Evolutionary conservation across 2,888 invertebrate genomes (phyloP).

Genomic region (Taenaris catops): DNA sequence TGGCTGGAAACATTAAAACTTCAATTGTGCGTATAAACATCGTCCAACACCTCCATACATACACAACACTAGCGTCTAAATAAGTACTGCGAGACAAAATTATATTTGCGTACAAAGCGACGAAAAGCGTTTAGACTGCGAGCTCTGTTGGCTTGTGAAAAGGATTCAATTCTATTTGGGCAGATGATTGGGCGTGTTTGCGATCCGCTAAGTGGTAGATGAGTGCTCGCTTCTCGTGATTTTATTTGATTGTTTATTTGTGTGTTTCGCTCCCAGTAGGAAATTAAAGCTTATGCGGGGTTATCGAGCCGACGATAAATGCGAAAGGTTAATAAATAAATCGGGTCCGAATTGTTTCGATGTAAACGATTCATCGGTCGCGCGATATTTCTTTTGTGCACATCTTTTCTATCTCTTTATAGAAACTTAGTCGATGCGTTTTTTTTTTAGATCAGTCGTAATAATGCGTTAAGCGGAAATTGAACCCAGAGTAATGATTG

Average conservation of each 20-base stretch:
- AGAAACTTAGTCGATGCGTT: too few species aligned
- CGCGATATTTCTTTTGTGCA: too few species aligned
- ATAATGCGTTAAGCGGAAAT: too few species aligned
- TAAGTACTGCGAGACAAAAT: too few species aligned
- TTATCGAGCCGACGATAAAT: constrained; percentile 13
- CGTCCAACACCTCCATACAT: constrained; percentile 24
- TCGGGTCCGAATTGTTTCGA: constrained; percentile 23
- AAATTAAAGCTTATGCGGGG: constrained; percentile 39
- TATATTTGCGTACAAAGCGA: too few species aligned
- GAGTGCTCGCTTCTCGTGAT: constrained; percentile 59
- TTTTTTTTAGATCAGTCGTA: too few species aligned
- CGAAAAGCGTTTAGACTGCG: too few species aligned
- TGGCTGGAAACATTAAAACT: constrained; percentile 5
- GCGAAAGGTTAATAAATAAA: constrained; percentile 30
- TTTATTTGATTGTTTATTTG: constrained; percentile 70
- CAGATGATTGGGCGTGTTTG: constrained; percentile 18
- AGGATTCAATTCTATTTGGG: constrained; percentile 15
- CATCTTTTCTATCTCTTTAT: too few species aligned
- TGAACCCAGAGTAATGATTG: too few species aligned
- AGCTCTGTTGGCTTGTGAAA: constrained; percentile 26
- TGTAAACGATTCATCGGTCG: constrained; percentile 19
- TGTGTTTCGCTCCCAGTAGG: constrained; percentile 43
- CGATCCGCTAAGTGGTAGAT: constrained; percentile 50
- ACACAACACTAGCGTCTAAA: constrained; percentile 46
- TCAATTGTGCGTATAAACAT: constrained; percentile 27